Percentiles rank a stretch among this genome's conserved stretches.
Conservation (phyloP, 2,113 vertebrate species). For the Hassar affinis region DNA sequence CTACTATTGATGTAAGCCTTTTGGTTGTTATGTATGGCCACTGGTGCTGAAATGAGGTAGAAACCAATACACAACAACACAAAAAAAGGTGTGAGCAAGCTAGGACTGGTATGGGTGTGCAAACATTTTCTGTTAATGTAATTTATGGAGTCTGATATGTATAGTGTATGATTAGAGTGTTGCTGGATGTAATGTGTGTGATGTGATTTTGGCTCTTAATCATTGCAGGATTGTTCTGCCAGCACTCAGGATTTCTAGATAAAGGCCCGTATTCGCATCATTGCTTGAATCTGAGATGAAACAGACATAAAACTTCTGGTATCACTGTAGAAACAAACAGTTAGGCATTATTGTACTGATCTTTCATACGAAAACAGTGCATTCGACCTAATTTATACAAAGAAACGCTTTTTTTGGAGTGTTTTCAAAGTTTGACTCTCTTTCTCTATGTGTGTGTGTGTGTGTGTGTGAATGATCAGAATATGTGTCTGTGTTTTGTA, state of each 20-base stretch:
- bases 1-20: no score
- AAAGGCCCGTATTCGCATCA: background rate
- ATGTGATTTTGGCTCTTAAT: background rate
- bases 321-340: background rate
- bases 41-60: no score
- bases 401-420: background rate
- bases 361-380: conserved; percentile 21
- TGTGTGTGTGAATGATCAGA: background rate
- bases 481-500: conserved; percentile 2
- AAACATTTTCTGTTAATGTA: background rate
- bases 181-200: background rate
- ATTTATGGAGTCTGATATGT: conserved; percentile 8
- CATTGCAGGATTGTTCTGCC: background rate
- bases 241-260: background rate
- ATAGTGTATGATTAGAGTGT: background rate
- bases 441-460: conserved; percentile 40
- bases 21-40: no score
- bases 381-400: conserved; percentile 15
- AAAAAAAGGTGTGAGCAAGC: background rate
- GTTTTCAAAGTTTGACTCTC: background rate
- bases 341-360: background rate
- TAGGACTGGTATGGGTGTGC: background rate
- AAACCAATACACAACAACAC: no score
- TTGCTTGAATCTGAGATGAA: background rate
- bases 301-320: background rate